Base-by-base conservation (phyloP, 92 coral and sea anemone species). In the Ricordea florida region DNA sequence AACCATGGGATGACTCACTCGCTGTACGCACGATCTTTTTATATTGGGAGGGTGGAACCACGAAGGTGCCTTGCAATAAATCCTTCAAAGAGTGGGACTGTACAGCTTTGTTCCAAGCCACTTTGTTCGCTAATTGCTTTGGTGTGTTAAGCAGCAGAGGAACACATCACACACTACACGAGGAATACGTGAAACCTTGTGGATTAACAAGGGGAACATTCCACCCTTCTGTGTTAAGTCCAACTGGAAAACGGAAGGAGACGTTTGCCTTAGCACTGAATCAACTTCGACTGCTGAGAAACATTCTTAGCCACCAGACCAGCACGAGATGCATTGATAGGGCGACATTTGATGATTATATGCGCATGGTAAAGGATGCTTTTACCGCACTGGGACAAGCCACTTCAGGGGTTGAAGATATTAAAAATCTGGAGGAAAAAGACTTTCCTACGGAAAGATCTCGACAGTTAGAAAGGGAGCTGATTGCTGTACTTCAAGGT, bases 201-300 rank as follows among this genome's bases (percentile, higher is more conserved):
- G 61, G 29, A 10, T 49, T 30, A 25, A 18, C 57, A 30, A 2
- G 50, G 18, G 73, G 78, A 3, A 13, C 73, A 28, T 83, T 76
- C 23, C 89, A 76, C 16, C 16, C 24, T 46, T 20, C 72, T 25
- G 66, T 80, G 14, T 11, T 40, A 31, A 80, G 86, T 30, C 26
- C 64, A 17, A 23, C 27, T 3, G 51, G 29, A n/a, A 59, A 56
- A 40, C 27, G 51, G 13, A 73, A 38, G 17, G 87, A 81, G 38
- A 72, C 81, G 23, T 48, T 32, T 24, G 69, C 69, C 1, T 55
- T 81, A 11, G 68, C 81, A 10, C n/a, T 81, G 49, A 81, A 81
- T 44, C 87, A 81, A 46, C 70, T 79, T n/a, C 78, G 79, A 7
- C 15, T 53, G 32, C 59, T 79, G 10, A 45, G 78, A 27, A 79